phyloP scores from a whole-genome alignment of 2,888 invertebrate species.

The Hirtodrosophila trivittata region DNA sequence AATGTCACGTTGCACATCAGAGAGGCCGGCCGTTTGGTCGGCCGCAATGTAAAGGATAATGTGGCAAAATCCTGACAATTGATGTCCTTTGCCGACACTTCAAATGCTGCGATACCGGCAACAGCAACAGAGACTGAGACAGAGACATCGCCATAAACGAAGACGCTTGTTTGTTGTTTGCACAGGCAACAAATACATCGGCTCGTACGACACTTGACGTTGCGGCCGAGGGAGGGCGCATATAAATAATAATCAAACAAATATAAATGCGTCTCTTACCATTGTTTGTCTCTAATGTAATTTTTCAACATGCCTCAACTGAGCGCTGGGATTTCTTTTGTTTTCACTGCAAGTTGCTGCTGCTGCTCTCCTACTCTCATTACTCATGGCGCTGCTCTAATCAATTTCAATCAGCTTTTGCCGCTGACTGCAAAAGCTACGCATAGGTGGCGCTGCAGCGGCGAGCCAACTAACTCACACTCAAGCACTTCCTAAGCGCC shows the following conservation, averaged over 20 bases:
- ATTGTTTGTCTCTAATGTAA: constrained; percentile 48
- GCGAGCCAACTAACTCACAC: constrained; percentile 18
- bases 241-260: constrained; percentile 74
- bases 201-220: constrained; percentile 58
- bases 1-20: constrained; percentile 77
- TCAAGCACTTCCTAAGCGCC: constrained; percentile 51
- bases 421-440: constrained; percentile 32
- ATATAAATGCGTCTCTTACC: constrained; percentile 40
- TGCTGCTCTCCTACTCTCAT: too few species aligned
- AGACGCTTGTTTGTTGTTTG: constrained; percentile 63
- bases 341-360: too few species aligned
- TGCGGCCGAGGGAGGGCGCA: constrained; percentile 57
- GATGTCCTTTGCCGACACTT: constrained; percentile 70
- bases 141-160: constrained; percentile 19
- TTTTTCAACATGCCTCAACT: constrained; percentile 38
- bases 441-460: constrained; percentile 54
- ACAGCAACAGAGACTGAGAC: constrained; percentile 29
- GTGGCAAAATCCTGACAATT: constrained; percentile 80
- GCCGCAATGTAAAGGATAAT: constrained; percentile 76
- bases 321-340: constrained; percentile 14
- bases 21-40: constrained; percentile 45
- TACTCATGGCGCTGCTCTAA: constrained; percentile 10
- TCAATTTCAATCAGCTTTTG: constrained; percentile 50
- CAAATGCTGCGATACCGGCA: constrained; percentile 53
- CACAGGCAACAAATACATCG: constrained; percentile 46